Percentiles rank a stretch among this genome's conserved stretches.
Evolutionary conservation across 2,113 vertebrate species (phyloP).

Genomic region (Hippocampus zosterae): DNA sequence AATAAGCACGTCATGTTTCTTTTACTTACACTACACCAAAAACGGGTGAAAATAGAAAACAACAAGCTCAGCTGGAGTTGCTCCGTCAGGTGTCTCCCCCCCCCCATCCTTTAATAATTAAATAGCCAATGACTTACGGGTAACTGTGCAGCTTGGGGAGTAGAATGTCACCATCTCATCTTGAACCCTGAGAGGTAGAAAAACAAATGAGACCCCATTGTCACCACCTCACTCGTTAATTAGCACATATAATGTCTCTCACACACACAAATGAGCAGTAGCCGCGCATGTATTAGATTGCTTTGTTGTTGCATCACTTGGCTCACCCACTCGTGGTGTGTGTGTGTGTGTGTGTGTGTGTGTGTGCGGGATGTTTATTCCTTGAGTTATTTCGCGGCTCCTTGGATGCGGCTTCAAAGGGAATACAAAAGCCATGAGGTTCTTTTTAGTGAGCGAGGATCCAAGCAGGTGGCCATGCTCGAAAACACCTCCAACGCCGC

Average conservation of each 20-base stretch:
- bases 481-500: conserved; percentile 4
- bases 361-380: conserved; percentile 58
- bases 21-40: background rate
- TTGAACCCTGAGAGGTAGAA: conserved; percentile 29
- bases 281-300: conserved; percentile 56
- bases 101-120: conserved; percentile 22
- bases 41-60: background rate
- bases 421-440: conserved; percentile 61
- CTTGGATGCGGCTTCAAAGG: conserved; percentile 75
- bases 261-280: conserved; percentile 44
- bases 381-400: conserved; percentile 69
- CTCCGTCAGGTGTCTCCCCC: background rate
- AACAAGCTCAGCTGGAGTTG: background rate
- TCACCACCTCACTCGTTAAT: conserved; percentile 62
- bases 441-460: conserved; percentile 34
- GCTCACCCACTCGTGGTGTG: conserved; percentile 23
- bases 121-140: conserved; percentile 29
- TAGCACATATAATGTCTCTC: conserved; percentile 53
- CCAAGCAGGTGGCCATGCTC: conserved; percentile 12
- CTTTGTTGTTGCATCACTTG: conserved; percentile 76
- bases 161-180: conserved; percentile 25
- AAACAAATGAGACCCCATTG: conserved; percentile 25
- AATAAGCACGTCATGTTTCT: background rate
- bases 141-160: conserved; percentile 9
- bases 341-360: background rate